Base-by-base conservation (phyloP, 2,797 vertebrate genomes). In the Chaetophractus vellerosus region DNA sequence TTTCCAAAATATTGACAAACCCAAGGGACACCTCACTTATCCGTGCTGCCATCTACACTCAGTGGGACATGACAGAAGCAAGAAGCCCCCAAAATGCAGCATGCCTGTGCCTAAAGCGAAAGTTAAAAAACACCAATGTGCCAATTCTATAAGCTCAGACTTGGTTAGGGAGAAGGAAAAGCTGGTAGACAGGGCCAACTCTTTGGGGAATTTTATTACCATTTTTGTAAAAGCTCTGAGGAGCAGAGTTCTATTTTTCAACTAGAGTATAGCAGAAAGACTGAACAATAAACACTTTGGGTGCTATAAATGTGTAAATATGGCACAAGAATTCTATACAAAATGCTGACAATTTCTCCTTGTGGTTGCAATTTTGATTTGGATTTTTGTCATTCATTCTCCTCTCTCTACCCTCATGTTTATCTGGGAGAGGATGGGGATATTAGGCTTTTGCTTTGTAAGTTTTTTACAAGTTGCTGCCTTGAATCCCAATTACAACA, bases 211-310 rank as follows among this genome's bases (percentile, higher is more conserved):
- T 96, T 95, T 91, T 81, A 80, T 84, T 95, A 83, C 88, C 74
- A 36, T 76, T 91, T 68, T 31, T 57, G 28, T 93, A 80, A 95
- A 96, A 93, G 74, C 72, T 95, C 74, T 76, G 92, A 95, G 92
- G 85, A 93, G 66, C 52, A 95, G 81, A 55, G 24, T 85, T 94
- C 69, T 85, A 33, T 92, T 96, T 97, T 95, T 95, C 74, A 96
- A 75, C 71, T 66, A 59, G 78, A 94, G 83, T 57, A 92, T 16
- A 76, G 92, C 61, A 84, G 88, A 90, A 83, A 96, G 82, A 57
- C 81, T 90, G 83, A 95, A 72, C 88, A 76, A 57, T 88, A 90
- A 92, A 85, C 93, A 45, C 76, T 84, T 41, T 41, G 83, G 93
- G 96, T 81, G 66, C 91, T 91, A 82, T 93, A 96, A 69, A 71